Conservation (phyloP, 1,140 invertebrate genomes). For the Lepidurus apus region DNA sequence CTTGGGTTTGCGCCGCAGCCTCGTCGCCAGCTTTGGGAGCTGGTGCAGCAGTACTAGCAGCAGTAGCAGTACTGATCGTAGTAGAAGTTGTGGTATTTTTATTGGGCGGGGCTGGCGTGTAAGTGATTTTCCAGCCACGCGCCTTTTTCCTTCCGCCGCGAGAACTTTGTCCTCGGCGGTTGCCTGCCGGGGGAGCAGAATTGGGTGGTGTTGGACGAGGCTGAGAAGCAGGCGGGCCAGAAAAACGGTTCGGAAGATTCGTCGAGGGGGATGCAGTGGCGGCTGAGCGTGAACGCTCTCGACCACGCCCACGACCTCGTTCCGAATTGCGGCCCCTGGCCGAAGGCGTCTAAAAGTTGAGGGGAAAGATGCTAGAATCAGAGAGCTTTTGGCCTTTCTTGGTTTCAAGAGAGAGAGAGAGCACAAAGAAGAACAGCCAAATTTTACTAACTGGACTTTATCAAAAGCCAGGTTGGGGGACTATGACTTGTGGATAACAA, state of each 20-base stretch:
- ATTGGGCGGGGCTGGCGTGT: not conserved
- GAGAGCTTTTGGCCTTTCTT: not conserved
- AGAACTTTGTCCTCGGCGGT: not conserved
- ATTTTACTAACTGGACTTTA: too few species aligned
- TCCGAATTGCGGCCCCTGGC: slow-evolving; percentile 5
- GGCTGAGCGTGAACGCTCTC: slow-evolving; percentile 12
- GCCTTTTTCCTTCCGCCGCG: not conserved
- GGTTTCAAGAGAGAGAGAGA: not conserved
- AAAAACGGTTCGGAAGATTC: not conserved
- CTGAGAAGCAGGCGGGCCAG: slow-evolving; percentile 2
- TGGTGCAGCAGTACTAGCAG: not conserved
- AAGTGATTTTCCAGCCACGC: not conserved
- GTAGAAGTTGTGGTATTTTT: not conserved
- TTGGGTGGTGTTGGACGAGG: not conserved
- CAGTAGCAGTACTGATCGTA: not conserved
- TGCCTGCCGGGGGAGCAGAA: slow-evolving; percentile 6
- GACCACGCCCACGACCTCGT: slow-evolving; percentile 11
- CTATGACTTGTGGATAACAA: too few species aligned
- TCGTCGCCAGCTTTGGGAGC: not conserved
- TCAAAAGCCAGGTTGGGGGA: too few species aligned
- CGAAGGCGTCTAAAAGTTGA: not conserved
- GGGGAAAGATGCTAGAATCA: not conserved
- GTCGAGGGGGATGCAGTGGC: not conserved
- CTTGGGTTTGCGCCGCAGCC: not conserved
- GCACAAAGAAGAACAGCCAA: too few species aligned